Base-by-base conservation (phyloP, 2,797 vertebrate genomes). In the Picus viridis region DNA sequence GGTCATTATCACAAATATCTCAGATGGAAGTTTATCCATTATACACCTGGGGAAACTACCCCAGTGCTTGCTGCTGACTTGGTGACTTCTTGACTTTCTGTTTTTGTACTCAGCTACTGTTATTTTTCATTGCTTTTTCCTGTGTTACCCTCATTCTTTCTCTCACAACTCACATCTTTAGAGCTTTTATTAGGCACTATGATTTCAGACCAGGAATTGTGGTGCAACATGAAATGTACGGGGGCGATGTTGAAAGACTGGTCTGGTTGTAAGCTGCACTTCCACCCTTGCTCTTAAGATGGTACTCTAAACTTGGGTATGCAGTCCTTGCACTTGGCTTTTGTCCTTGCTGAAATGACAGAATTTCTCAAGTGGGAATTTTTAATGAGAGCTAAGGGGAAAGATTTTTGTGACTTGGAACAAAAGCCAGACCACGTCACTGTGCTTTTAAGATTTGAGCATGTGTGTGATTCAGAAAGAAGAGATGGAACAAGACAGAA, bases 221-320 rank as follows among this genome's bases (percentile, higher is more conserved):
- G 58, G 9, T 64, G 20, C 11, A 73, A 34, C 3, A n/a, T 63
- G 65, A 68, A 88, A 56, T 11, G 18, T 57, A 17, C 6, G 10
- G 26, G 4, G 9, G 4, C 0, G 3, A 29, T 69, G 18, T n/a
- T 70, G 78, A 73, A 92, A 83, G 59, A 34, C 27, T 70, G 26
- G 3, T 39, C n/a, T 47, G 15, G 7, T 34, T 80, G n/a, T 12
- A 75, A 47, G 47, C 12, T 91, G 86, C 65, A 86, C 39, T 93
- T 93, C 91, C 81, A 65, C 14, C 76, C 74, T 68, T 77, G 65
- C 61, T 93, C 91, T 92, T 78, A 80, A 93, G 86, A 65, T 89
- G 94, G 93, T 84, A 83, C 75, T 76, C 41, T 94, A 65, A 82
- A 91, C 69, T 41, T 57, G 49, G 10, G 19, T 70, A 72, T 79